Conservation (phyloP, 2,888 invertebrate genomes). For the Eupeodes luniger region DNA sequence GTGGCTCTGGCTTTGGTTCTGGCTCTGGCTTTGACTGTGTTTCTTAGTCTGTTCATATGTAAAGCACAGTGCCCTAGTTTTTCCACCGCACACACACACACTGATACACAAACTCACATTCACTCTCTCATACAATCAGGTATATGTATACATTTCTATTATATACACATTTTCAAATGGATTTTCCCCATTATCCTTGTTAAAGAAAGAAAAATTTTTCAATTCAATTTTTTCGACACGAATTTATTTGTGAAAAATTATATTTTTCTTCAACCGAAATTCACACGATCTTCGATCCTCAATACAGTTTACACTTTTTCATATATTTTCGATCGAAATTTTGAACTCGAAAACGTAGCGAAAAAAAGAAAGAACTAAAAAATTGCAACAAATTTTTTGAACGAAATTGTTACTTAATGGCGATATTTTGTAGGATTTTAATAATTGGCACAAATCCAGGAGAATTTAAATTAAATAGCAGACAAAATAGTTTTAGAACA, state of each 20-base stretch:
- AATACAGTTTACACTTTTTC: constrained; percentile 8
- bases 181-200: constrained; percentile 72
- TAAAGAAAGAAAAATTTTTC: constrained; percentile 57
- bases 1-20: constrained; percentile 31
- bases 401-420: constrained; percentile 67
- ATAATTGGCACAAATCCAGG: constrained; percentile 67
- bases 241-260: constrained; percentile 21
- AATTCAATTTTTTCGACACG: constrained; percentile 26
- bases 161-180: constrained; percentile 74
- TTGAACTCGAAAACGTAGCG: not conserved
- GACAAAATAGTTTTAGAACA: constrained; percentile 32
- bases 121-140: constrained; percentile 48
- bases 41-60: constrained; percentile 75
- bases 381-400: constrained; percentile 41
- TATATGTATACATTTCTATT: constrained; percentile 72
- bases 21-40: constrained; percentile 54
- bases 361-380: constrained; percentile 39
- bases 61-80: constrained; percentile 84
- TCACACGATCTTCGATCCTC: constrained; percentile 22
- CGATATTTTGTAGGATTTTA: constrained; percentile 43
- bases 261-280: constrained; percentile 10
- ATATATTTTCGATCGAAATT: not conserved
- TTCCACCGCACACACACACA: constrained; percentile 77
- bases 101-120: constrained; percentile 46
- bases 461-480: constrained; percentile 34